A percentile compares a stretch with the other conserved stretches of the same genome.
These are phyloP conservation scores for Cerceris rybyensis DNA, from an alignment of 2,888 invertebrate species.

Conservation along the genomic window DNA sequence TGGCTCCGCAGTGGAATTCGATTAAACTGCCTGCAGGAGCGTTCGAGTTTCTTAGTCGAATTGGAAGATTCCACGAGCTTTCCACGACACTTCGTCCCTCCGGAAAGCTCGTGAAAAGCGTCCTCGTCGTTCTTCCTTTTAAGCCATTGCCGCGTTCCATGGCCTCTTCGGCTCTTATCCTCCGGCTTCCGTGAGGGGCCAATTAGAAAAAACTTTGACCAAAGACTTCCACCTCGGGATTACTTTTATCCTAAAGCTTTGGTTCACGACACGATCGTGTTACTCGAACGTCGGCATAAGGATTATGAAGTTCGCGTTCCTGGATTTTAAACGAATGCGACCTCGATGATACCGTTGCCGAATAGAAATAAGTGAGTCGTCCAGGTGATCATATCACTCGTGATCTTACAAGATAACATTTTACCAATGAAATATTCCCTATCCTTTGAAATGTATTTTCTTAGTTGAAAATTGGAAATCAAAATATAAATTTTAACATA, in stretches of 20 bases:
- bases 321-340: constrained; percentile 25
- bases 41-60: constrained; percentile 72
- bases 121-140: constrained; percentile 31
- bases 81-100: constrained; percentile 35
- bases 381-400: too few species aligned
- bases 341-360: constrained; percentile 8
- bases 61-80: constrained; percentile 69
- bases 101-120: constrained; percentile 56
- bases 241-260: constrained; percentile 67
- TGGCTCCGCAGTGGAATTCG: constrained; percentile 72
- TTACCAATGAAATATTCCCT: too few species aligned
- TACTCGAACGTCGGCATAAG: constrained; percentile 57
- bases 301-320: constrained; percentile 67
- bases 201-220: constrained; percentile 68
- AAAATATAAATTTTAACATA: too few species aligned
- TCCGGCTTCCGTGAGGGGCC: constrained; percentile 33
- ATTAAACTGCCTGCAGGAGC: constrained; percentile 69
- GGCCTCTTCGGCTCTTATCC: constrained; percentile 32
- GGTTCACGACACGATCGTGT: constrained; percentile 54
- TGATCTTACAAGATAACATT: too few species aligned
- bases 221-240: constrained; percentile 47
- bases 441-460: too few species aligned
- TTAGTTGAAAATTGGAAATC: too few species aligned
- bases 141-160: constrained; percentile 42
- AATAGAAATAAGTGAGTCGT: constrained; percentile 8